Conservation (phyloP, 2,888 invertebrate species). For the Ormyrus nitidulus region DNA sequence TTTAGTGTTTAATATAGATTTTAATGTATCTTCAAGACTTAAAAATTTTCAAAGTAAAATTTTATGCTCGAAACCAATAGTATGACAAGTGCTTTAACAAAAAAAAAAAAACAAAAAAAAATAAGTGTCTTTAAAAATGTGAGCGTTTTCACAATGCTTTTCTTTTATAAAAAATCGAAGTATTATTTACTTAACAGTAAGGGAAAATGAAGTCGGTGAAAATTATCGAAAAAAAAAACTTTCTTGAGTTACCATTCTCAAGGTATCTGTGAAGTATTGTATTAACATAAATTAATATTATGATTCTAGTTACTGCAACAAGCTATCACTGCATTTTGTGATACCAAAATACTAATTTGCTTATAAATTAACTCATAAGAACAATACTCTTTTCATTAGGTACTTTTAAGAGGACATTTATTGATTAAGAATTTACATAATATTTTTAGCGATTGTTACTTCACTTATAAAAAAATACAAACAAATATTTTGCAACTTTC, state of each 20-base stretch:
- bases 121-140: constrained; percentile 41
- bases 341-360: constrained; percentile 32
- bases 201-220: constrained; percentile 7
- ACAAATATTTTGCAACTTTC: constrained; percentile 57
- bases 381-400: constrained; percentile 53
- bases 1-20: constrained; percentile 26
- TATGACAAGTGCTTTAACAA: constrained; percentile 16
- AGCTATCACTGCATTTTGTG: constrained; percentile 8
- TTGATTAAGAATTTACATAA: constrained; percentile 63
- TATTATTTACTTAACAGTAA: constrained; percentile 30
- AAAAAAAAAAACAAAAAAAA: constrained; percentile 12
- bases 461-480: constrained; percentile 58
- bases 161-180: constrained; percentile 25
- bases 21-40: not conserved
- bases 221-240: constrained; percentile 11
- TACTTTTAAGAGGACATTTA: constrained; percentile 61
- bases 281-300: not conserved
- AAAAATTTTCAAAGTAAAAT: constrained; percentile 9
- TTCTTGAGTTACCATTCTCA: constrained; percentile 37
- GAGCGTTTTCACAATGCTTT: constrained; percentile 30
- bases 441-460: constrained; percentile 60
- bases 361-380: constrained; percentile 26
- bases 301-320: not conserved
- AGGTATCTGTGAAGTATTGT: constrained; percentile 21
- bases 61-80: constrained; percentile 1